phyloP scores from a whole-genome alignment of 2,797 vertebrate species.

The Leucoraja ocellata region DNA sequence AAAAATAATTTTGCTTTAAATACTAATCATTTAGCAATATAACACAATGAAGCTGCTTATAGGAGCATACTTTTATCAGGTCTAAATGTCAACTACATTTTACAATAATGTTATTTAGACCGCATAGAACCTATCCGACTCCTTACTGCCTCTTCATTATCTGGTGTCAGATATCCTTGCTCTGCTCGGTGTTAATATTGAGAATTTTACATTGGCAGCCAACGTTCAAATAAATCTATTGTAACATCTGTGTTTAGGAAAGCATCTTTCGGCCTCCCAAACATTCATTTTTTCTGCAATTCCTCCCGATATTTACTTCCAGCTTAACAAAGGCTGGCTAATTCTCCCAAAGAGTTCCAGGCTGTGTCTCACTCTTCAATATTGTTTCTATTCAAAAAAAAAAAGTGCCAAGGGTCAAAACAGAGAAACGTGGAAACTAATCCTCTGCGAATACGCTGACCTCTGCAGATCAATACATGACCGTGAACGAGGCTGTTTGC shows the following conservation, averaged over 20 bases:
- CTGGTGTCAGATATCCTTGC: not conserved
- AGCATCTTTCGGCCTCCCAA: not conserved
- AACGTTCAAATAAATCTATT: not conserved
- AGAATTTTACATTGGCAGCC: not conserved
- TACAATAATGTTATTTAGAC: not conserved
- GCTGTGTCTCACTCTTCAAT: slow-evolving; percentile 13
- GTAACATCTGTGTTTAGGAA: not conserved
- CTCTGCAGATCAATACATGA: slow-evolving; percentile 8
- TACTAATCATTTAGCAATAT: not conserved
- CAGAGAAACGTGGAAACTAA: not conserved
- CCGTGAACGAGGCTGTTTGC: slow-evolving; percentile 23
- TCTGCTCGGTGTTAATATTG: not conserved
- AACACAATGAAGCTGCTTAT: not conserved
- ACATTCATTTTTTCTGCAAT: slow-evolving; percentile 13
- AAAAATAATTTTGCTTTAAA: not conserved
- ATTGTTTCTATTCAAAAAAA: slow-evolving; percentile 24
- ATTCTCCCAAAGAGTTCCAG: slow-evolving; percentile 15
- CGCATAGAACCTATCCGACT: not conserved
- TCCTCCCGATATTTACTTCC: not conserved
- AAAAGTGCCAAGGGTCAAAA: slow-evolving; percentile 11
- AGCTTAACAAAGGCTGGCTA: not conserved
- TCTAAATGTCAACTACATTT: not conserved
- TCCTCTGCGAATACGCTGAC: slow-evolving; percentile 13
- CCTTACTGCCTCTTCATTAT: not conserved
- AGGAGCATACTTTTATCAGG: not conserved